Evolutionary conservation across 1,140 invertebrate species (phyloP).

Genomic region (Arctopsyche grandis): DNA sequence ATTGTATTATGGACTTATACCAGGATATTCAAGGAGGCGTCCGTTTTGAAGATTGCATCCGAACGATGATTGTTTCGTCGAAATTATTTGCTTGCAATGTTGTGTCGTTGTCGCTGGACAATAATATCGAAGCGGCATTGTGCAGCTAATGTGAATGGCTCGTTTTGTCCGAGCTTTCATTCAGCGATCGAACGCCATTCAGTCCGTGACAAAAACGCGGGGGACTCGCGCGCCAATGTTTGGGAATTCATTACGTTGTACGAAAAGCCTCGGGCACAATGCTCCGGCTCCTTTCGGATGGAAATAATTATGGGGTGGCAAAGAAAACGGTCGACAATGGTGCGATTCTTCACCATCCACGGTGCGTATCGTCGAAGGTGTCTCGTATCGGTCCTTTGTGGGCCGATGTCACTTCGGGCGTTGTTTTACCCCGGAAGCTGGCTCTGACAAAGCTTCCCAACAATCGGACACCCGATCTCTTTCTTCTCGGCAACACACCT

Average conservation of each 20-base stretch:
- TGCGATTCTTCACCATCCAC: conserved; percentile 27
- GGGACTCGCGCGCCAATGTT: conserved; percentile 28
- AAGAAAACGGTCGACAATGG: conserved; percentile 39
- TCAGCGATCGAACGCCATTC: conserved; percentile 44
- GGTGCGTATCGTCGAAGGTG: conserved; percentile 27
- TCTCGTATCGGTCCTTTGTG: conserved; percentile 44
- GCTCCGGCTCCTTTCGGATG: conserved; percentile 32
- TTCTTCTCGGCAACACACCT: conserved; percentile 40
- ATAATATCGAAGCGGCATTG: not conserved
- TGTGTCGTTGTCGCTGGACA: not conserved
- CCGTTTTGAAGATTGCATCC: no score
- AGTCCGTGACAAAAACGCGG: conserved; percentile 12
- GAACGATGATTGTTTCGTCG: not conserved
- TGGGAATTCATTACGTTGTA: conserved; percentile 42
- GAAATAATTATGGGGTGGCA: conserved; percentile 43
- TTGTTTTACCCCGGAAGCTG: conserved; percentile 54
- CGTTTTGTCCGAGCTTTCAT: conserved; percentile 35
- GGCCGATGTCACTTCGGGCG: conserved; percentile 38
- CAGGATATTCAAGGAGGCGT: no score
- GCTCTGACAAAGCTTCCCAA: conserved; percentile 43
- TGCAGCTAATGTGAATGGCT: conserved; percentile 1
- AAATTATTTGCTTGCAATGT: not conserved
- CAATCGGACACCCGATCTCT: conserved; percentile 53
- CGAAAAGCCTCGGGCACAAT: conserved; percentile 36
- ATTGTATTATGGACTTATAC: no score